A percentile compares a stretch with the other conserved stretches of the same genome.
Evolutionary conservation across 2,113 vertebrate species (phyloP).

Genomic region (Onychorhynchus coronatus): DNA sequence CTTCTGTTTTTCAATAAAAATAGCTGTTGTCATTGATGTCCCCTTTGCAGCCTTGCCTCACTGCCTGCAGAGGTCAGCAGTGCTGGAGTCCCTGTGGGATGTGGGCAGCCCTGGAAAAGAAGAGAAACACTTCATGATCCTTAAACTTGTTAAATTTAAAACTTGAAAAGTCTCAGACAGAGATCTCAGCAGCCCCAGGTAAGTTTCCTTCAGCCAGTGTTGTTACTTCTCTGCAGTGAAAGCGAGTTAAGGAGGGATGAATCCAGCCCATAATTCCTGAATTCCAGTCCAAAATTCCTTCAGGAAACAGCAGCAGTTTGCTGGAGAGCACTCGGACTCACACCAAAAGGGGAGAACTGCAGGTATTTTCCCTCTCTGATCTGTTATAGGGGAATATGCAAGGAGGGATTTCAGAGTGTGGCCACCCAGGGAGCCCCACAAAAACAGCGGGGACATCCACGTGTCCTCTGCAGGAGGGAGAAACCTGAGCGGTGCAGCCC

Average conservation of each 20-base stretch:
- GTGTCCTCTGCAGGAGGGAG: neutral
- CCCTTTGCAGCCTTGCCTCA: neutral
- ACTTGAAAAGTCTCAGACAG: neutral
- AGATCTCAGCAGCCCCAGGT: neutral
- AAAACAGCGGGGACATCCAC: neutral
- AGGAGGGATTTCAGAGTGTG: neutral
- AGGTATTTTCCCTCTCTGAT: neutral
- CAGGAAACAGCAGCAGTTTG: neutral
- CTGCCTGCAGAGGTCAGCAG: neutral
- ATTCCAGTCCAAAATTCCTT: neutral
- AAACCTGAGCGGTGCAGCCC: neutral
- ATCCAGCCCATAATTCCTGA: neutral
- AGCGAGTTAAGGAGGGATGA: neutral
- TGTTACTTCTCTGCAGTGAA: neutral
- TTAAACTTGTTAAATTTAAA: neutral
- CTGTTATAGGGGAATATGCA: neutral
- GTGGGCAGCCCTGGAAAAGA: neutral
- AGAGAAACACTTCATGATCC: neutral
- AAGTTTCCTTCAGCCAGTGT: neutral
- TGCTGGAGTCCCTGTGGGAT: neutral
- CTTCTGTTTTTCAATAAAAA: neutral
- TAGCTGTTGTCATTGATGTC: neutral
- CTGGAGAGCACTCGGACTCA: neutral
- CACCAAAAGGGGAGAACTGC: neutral
- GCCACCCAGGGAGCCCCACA: neutral